Evolutionary conservation across 2,113 vertebrate species (phyloP).

Genomic region (Protomyctophum bolini): DNA sequence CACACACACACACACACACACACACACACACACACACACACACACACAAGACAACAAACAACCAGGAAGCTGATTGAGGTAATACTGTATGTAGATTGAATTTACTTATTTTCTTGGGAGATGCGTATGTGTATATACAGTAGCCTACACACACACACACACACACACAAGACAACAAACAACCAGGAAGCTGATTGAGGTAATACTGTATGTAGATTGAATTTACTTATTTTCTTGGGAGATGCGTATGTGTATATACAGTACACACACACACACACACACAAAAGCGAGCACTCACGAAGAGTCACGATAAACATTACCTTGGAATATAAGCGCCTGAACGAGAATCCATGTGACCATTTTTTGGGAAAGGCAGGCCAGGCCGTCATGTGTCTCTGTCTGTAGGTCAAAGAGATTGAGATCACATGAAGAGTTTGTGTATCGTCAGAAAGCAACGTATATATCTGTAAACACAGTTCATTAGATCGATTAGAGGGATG

Average conservation of each 20-base stretch:
- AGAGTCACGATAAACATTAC: not conserved
- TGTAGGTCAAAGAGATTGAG: not conserved
- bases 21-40: constrained; percentile 14
- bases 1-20: constrained; percentile 1
- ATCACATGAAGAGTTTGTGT: not conserved
- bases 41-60: not conserved
- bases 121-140: not conserved
- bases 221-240: not conserved
- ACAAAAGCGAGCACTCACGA: not conserved
- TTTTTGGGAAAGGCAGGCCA: not conserved
- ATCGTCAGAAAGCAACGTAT: not conserved
- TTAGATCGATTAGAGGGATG: not conserved
- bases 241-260: not conserved
- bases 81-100: not conserved
- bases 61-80: not conserved
- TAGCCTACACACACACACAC: too few species aligned
- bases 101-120: not conserved
- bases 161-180: not conserved
- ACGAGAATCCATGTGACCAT: not conserved
- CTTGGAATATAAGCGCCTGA: not conserved
- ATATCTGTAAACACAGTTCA: constrained; percentile 10
- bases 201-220: not conserved
- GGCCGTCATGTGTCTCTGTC: not conserved
- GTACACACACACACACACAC: not conserved
- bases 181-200: not conserved